Base-by-base conservation (phyloP, 1,140 invertebrate species). In the Spodoptera litura region DNA sequence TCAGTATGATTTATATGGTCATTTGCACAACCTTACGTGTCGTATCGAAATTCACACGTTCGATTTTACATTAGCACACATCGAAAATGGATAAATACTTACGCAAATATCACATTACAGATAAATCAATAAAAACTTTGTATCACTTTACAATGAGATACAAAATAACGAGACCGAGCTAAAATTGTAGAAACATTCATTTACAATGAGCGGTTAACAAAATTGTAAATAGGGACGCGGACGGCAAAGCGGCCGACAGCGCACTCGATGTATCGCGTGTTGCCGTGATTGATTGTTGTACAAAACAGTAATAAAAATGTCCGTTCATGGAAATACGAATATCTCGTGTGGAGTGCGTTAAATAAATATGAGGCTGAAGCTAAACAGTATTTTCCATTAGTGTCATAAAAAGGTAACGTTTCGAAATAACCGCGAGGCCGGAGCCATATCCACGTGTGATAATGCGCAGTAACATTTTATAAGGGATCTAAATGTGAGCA, bases 391-490 rank as follows among this genome's bases (percentile, higher is more conserved):
- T 85, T 89, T 90, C 90, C 89, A 93, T 92, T 92, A 92, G 85
- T 86, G 86, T 87, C 90, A 91, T 92, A 91, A 93, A 93, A 93
- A 91, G 85, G 87, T 86, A 88, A 82, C 85, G 81, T 91, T 90
- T 89, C 81, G 85, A 88, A 89, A 90, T 89, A 91, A 90, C 86
- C 86, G 80, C 86, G 84, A 84, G 88, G 77, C 85, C 85, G 82
- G 81, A 73, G 80, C 88, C 83, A 87, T 90, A 91, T 89, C 81
- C 89, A 90, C 87, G 90, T 91, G 90, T 89, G 88, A 88, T 89
- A 93, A 92, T 89, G 88, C 84, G 90, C 89, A 91, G 89, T 92
- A 91, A 92, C 92, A 90, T 93, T 93, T 93, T 93, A 93, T 93
- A 93, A 91, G 91, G 91, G 91, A 91, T 91, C 87, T 91, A 88